A percentile compares a stretch with the other conserved stretches of the same genome.
These are phyloP conservation scores for Acipenser oxyrinchus DNA, from an alignment of 2,797 vertebrate genomes.

Conservation along the genomic window DNA sequence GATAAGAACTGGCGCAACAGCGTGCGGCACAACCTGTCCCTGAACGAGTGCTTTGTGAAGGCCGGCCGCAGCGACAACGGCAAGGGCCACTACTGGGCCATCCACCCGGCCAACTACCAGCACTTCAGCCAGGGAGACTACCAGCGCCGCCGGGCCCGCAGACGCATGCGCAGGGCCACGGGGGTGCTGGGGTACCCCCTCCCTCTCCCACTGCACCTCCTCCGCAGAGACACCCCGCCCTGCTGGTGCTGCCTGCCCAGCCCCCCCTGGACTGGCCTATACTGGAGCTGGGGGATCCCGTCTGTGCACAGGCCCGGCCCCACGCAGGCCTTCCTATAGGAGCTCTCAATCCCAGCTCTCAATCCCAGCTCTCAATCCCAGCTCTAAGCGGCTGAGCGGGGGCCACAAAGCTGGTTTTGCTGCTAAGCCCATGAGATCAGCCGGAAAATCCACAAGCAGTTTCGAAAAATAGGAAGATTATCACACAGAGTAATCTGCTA, in stretches of 20 bases:
- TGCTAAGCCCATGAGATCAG: constrained; percentile 65
- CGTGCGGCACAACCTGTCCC: constrained; percentile 71
- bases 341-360: background rate
- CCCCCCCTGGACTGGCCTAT: constrained; percentile 38
- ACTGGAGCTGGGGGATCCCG: constrained; percentile 48
- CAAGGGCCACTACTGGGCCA: constrained; percentile 76
- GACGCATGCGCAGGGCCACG: constrained; percentile 54
- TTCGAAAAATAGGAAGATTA: constrained; percentile 71
- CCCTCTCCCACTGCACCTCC: constrained; percentile 17
- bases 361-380: constrained; percentile 56
- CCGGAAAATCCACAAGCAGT: constrained; percentile 62
- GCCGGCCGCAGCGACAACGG: constrained; percentile 72
- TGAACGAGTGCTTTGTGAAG: constrained; percentile 77
- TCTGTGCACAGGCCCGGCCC: constrained; percentile 29
- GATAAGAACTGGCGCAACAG: constrained; percentile 82
- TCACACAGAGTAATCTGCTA: constrained; percentile 65
- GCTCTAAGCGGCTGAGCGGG: constrained; percentile 47
- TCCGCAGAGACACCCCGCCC: constrained; percentile 19
- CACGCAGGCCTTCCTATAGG: constrained; percentile 5
- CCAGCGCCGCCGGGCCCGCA: constrained; percentile 59
- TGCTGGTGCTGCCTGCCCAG: constrained; percentile 51
- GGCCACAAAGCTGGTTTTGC: constrained; percentile 47
- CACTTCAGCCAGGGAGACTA: constrained; percentile 72
- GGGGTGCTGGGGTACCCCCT: constrained; percentile 27
- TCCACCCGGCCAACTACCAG: constrained; percentile 66